Evolutionary conservation across 2,797 vertebrate genomes (phyloP), one percentile per base, ranked within the genome.

Genomic region (Channa striata): DNA sequence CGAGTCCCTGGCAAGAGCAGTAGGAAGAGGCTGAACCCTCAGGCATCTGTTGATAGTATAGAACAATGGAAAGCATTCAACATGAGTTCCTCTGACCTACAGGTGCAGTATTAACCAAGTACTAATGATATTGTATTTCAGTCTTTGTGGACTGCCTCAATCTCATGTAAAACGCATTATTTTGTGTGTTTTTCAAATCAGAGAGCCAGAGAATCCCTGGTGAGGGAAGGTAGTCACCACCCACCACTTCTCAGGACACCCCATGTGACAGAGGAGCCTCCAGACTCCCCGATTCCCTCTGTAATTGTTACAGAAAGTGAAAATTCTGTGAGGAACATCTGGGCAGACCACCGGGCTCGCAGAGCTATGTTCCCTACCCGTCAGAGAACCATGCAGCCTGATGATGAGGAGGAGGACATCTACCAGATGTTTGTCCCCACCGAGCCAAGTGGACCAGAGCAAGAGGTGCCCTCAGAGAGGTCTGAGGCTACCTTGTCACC

Each of bases 391-490:
- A 94, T 95, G 50, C 96, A 96, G 72, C 94, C 95, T 0, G 95
- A 97, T 1, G 97, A 97, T 0, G 97, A 98, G 0, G 97, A 95
- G 0, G 97, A 98, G 60, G 97, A 98, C 0, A 97, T 99, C 74
- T 99, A 99, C 84, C 97, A 98, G 84, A 96, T 97, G 96, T 98
- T 99, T 75, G 84, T 98, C 68, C 96, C 96, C 0, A 95, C 96
- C 0, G 93, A 94, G 33, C 88, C 72, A 1, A 93, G 94, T 1
- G 86, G 92, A 19, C 90, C 93, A 0, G 95, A 94, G 7, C 64
- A 94, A 17, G 92, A 93, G 77, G 86, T 87, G 0, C 40, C 90
- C 75, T 23, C 80, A 0, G 78, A 91, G 70, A 90, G 80, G 81
- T 53, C 95, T 87, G 72, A 95, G 88, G 87, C n/a, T 76, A 76